A percentile compares a stretch with the other conserved stretches of the same genome.
phyloP scores from a whole-genome alignment of 2,888 invertebrate genomes.

The Brenthis hecate region DNA sequence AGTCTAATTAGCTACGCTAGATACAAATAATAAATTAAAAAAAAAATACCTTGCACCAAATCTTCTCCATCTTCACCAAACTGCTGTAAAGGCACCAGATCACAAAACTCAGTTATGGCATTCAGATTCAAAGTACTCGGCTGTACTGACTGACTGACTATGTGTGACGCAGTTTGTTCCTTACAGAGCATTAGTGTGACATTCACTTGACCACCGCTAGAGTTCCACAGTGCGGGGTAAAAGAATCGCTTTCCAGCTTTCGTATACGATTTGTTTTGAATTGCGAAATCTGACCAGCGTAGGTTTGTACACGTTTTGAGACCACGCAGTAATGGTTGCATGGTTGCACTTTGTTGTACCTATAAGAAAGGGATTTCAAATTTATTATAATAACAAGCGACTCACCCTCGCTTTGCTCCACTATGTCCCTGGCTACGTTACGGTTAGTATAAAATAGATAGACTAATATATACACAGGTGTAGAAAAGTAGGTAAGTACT shows the following conservation, averaged over 20 bases:
- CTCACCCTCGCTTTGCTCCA: too few species aligned
- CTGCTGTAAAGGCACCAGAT: slow-evolving; percentile 87
- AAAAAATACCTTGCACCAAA: slow-evolving; percentile 82
- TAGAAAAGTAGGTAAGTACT: too few species aligned
- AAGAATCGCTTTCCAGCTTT: slow-evolving; percentile 88
- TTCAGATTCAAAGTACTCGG: slow-evolving; percentile 85
- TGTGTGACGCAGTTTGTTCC: slow-evolving; percentile 84
- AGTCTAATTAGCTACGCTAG: too few species aligned
- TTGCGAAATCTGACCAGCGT: slow-evolving; percentile 87
- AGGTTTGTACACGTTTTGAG: slow-evolving; percentile 88
- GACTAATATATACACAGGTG: too few species aligned
- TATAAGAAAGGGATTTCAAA: slow-evolving; percentile 49
- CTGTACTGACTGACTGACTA: slow-evolving; percentile 84
- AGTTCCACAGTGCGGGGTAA: slow-evolving; percentile 88
- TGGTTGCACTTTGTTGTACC: slow-evolving; percentile 86
- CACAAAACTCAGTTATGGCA: slow-evolving; percentile 91
- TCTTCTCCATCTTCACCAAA: slow-evolving; percentile 84
- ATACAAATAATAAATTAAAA: too few species aligned
- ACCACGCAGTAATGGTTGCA: slow-evolving; percentile 86
- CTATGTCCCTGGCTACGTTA: too few species aligned
- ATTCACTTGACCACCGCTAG: slow-evolving; percentile 83
- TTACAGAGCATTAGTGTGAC: slow-evolving; percentile 86
- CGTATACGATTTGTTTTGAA: slow-evolving; percentile 78
- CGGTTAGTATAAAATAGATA: too few species aligned
- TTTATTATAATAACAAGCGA: too few species aligned